Percentiles rank a stretch among this genome's conserved stretches.
phyloP scores from a whole-genome alignment of 2,797 vertebrate species.

The Eidolon dupreanum region DNA sequence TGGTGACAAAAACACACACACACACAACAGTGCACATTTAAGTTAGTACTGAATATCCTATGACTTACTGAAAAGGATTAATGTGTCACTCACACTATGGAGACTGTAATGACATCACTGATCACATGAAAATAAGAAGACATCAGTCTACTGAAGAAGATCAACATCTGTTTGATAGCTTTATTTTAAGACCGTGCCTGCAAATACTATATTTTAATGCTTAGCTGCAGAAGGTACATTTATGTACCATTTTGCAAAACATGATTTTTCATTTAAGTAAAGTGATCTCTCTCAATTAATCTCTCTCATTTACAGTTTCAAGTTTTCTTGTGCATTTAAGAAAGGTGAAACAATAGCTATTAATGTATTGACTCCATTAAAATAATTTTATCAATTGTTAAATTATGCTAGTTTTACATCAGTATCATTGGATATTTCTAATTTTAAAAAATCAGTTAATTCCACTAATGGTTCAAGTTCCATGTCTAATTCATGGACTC shows the following conservation, averaged over 20 bases:
- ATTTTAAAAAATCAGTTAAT: neutral
- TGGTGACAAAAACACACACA: neutral
- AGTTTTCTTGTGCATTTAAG: constrained; percentile 27
- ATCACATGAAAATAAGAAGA: neutral
- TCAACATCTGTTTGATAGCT: neutral
- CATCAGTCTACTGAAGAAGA: neutral
- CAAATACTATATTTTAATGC: neutral
- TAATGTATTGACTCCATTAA: neutral
- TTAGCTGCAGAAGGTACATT: neutral
- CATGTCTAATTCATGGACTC: neutral
- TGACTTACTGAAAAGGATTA: neutral
- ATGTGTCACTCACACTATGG: neutral
- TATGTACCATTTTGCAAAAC: neutral
- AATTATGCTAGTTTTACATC: neutral
- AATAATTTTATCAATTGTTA: neutral
- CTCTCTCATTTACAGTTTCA: neutral
- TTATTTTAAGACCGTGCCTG: neutral
- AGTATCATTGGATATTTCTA: neutral
- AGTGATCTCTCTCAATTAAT: neutral
- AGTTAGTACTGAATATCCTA: neutral
- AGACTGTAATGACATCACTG: neutral
- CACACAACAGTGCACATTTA: neutral
- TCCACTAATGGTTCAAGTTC: neutral
- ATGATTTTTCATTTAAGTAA: constrained; percentile 29
- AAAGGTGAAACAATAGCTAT: neutral